Evolutionary conservation across 2,113 vertebrate species (phyloP).

Genomic region (Pardalotus punctatus): DNA sequence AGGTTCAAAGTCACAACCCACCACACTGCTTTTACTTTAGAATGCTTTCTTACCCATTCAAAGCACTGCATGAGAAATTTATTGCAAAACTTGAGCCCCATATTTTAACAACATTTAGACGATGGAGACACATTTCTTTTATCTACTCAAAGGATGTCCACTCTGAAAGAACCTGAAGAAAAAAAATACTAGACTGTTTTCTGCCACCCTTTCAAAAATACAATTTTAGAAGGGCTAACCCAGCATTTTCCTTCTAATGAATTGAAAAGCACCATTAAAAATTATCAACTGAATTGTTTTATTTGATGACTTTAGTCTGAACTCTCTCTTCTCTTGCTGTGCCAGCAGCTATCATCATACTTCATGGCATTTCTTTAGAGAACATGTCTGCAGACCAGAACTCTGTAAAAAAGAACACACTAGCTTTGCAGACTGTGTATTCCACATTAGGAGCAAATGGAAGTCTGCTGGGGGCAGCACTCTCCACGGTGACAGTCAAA

Average conservation of each 20-base stretch:
- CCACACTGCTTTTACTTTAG: background rate
- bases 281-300: background rate
- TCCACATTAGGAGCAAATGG: background rate
- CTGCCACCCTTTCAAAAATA: background rate
- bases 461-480: background rate
- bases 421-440: background rate
- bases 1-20: background rate
- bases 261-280: background rate
- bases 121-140: background rate
- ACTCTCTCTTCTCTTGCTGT: background rate
- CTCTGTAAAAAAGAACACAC: background rate
- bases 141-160: background rate
- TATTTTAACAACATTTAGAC: background rate
- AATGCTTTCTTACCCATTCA: background rate
- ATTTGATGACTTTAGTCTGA: background rate
- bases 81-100: background rate
- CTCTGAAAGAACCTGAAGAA: background rate
- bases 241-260: background rate
- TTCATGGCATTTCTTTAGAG: background rate
- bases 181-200: background rate
- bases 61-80: background rate
- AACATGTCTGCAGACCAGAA: background rate
- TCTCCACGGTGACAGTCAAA: background rate
- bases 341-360: background rate
- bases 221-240: background rate